Conservation (phyloP, 2,888 invertebrate species). For the Beris morrisii region DNA sequence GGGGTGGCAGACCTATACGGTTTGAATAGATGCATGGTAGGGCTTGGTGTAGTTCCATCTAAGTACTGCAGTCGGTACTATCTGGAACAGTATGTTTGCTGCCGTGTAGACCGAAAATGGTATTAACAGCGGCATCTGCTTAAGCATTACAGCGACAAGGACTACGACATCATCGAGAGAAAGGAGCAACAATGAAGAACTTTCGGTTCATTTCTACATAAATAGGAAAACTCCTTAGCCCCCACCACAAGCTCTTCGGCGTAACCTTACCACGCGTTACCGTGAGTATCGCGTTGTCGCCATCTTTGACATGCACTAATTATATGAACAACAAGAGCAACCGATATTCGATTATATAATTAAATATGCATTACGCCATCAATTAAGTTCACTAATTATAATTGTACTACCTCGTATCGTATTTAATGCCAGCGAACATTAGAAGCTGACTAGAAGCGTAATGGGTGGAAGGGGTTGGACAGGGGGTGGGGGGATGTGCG, state of each 20-base stretch:
- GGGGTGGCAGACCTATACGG: too few species aligned
- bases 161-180: conserved; percentile 38
- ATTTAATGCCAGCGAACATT: conserved; percentile 30
- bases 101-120: conserved; percentile 5
- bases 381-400: conserved; percentile 43
- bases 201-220: too few species aligned
- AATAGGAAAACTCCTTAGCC: background rate
- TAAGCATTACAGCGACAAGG: conserved; percentile 44
- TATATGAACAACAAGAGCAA: conserved; percentile 43
- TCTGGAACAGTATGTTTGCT: too few species aligned
- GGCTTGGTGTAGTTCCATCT: background rate
- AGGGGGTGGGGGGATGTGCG: background rate
- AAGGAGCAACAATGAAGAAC: too few species aligned
- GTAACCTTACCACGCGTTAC: background rate
- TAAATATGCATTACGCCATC: conserved; percentile 46
- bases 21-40: background rate
- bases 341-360: conserved; percentile 45
- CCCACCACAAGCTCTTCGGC: conserved; percentile 2
- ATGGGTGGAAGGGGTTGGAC: conserved; percentile 8
- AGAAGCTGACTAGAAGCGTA: conserved; percentile 21
- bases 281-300: conserved; percentile 28
- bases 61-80: too few species aligned
- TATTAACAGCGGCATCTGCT: conserved; percentile 9
- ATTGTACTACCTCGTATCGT: conserved; percentile 31
- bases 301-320: conserved; percentile 43